Percentiles rank a stretch among this genome's conserved stretches.
Conservation (phyloP, 2,888 invertebrate species). For the Zaprionus bogoriensis region DNA sequence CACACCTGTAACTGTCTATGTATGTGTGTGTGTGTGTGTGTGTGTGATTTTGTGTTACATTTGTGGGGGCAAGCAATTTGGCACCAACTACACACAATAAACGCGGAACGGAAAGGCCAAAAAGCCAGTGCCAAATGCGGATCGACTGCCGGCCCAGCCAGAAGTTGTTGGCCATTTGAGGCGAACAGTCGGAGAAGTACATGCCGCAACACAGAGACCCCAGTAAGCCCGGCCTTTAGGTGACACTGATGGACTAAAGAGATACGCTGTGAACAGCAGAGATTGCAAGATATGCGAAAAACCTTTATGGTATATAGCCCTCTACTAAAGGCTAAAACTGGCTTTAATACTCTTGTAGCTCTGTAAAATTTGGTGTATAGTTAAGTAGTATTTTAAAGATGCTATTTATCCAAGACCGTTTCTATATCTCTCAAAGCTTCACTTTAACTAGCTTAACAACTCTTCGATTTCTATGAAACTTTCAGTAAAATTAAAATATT, state of each 20-base stretch:
- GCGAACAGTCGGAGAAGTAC: slow-evolving; percentile 23
- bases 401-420: too few species aligned
- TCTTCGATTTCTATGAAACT: too few species aligned
- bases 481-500: too few species aligned
- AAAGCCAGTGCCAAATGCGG: slow-evolving; percentile 64
- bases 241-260: not conserved
- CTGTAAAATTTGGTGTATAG: not conserved
- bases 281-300: not conserved
- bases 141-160: slow-evolving; percentile 26
- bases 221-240: not conserved
- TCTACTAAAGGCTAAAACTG: too few species aligned
- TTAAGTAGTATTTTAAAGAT: too few species aligned
- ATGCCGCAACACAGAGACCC: slow-evolving; percentile 2
- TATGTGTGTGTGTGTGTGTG: too few species aligned
- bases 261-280: not conserved
- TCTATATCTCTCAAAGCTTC: too few species aligned
- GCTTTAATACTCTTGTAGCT: too few species aligned
- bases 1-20: slow-evolving; percentile 2
- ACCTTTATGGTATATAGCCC: too few species aligned
- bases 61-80: slow-evolving; percentile 72
- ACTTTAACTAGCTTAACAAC: too few species aligned
- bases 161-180: slow-evolving; percentile 65
- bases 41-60: slow-evolving; percentile 44
- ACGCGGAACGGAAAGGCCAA: slow-evolving; percentile 68
- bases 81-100: slow-evolving; percentile 55